phyloP scores from a whole-genome alignment of 2,888 invertebrate species.

The Chesias legatella region DNA sequence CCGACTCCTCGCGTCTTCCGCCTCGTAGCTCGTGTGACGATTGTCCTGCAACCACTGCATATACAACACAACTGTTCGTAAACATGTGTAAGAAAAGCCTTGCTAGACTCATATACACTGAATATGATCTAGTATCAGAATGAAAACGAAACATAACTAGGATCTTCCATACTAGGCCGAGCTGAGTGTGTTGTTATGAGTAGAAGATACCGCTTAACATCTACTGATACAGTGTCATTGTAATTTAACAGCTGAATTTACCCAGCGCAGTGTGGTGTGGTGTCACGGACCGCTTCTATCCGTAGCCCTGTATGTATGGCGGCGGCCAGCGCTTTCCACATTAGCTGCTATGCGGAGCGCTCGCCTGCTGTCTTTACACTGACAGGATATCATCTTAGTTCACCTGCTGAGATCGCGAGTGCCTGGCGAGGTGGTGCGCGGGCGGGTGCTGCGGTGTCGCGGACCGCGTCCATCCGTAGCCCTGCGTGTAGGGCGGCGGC shows the following conservation, averaged over 20 bases:
- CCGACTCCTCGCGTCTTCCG: slow-evolving; percentile 72
- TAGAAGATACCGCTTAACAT: too few relatives aligned
- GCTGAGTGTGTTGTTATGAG: too few relatives aligned
- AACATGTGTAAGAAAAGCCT: neutral
- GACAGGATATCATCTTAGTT: slow-evolving; percentile 4
- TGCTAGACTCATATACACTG: neutral
- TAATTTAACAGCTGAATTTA: too few relatives aligned
- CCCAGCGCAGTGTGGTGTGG: too few relatives aligned
- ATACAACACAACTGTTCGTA: slow-evolving; percentile 32
- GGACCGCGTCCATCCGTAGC: slow-evolving; percentile 77
- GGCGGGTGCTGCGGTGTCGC: slow-evolving; percentile 77
- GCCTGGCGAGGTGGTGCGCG: slow-evolving; percentile 73
- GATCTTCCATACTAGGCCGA: too few relatives aligned
- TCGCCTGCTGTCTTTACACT: slow-evolving; percentile 2
- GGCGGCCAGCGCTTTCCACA: too few relatives aligned
- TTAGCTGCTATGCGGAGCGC: too few relatives aligned
- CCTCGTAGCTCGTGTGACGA: slow-evolving; percentile 74
- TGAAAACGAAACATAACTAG: too few relatives aligned
- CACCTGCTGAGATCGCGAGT: slow-evolving; percentile 77
- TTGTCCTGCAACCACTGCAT: slow-evolving; percentile 70
- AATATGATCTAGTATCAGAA: too few relatives aligned
- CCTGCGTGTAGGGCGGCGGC: slow-evolving; percentile 81
- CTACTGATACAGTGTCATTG: too few relatives aligned
- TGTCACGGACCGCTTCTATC: too few relatives aligned
- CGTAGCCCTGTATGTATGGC: too few relatives aligned